Percentiles rank a stretch among this genome's conserved stretches.
phyloP scores from a whole-genome alignment of 2,888 invertebrate species.

The Eupithecia abbreviata region DNA sequence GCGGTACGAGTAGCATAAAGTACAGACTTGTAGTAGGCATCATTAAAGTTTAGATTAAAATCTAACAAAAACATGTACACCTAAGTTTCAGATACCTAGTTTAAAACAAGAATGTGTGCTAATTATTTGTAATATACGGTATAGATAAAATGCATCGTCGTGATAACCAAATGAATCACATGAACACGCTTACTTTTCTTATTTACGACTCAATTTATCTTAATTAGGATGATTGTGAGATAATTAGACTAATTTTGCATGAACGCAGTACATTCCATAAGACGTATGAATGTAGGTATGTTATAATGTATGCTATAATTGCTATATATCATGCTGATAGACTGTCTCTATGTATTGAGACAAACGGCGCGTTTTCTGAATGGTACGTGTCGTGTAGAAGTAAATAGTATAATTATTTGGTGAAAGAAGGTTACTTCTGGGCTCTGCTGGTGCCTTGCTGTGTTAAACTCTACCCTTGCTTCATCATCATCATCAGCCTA shows the following conservation, averaged over 20 bases:
- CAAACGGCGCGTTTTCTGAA: not conserved
- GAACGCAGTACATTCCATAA: not conserved
- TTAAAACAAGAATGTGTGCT: not conserved
- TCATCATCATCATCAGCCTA: no score
- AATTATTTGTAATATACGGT: not conserved
- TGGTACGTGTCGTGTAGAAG: not conserved
- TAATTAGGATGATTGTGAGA: slow-evolving; percentile 29
- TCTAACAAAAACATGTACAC: not conserved
- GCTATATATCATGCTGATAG: not conserved
- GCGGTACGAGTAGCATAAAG: not conserved
- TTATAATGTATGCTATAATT: not conserved
- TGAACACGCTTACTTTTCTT: slow-evolving; percentile 17
- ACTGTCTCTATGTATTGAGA: not conserved
- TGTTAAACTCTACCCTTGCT: not conserved
- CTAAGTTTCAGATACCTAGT: not conserved
- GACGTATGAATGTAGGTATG: not conserved
- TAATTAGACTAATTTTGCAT: slow-evolving; percentile 16
- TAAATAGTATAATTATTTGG: no score
- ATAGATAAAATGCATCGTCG: not conserved
- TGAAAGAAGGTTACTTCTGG: no score
- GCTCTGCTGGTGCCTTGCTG: no score
- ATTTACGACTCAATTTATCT: slow-evolving; percentile 20
- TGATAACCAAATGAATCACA: slow-evolving; percentile 21
- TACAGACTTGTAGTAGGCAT: not conserved
- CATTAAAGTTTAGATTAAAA: not conserved